A percentile compares a stretch with the other conserved stretches of the same genome.
phyloP scores from a whole-genome alignment of 37 sponge, comb jelly and placozoan species.

The Axinella damicornis region DNA sequence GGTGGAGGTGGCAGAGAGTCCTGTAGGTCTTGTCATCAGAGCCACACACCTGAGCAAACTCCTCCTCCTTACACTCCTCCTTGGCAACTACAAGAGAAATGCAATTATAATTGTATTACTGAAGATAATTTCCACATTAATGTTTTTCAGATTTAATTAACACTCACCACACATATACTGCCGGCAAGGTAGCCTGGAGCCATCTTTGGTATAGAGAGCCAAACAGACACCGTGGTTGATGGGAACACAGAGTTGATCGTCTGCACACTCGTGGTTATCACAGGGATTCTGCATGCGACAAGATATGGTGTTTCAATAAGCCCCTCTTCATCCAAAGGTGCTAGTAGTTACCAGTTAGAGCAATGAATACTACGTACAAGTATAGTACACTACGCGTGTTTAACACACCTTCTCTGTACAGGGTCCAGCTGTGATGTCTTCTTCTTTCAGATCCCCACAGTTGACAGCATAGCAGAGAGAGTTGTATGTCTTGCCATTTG shows the following conservation, averaged over 20 bases:
- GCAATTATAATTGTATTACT: too few species aligned
- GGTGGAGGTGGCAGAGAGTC: constrained; percentile 57
- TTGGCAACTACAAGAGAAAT: not conserved
- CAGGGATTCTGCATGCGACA: constrained; percentile 37
- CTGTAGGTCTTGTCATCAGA: constrained; percentile 51
- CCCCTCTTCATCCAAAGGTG: too few species aligned
- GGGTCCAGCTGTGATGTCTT: constrained; percentile 32
- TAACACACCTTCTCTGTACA: constrained; percentile 36
- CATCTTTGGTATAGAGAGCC: constrained; percentile 20
- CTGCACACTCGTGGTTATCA: not conserved
- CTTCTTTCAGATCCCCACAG: constrained; percentile 44
- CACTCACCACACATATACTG: constrained; percentile 52
- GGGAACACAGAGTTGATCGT: constrained; percentile 26
- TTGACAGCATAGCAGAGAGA: constrained; percentile 69
- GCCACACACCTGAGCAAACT: constrained; percentile 60
- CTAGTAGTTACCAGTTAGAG: too few species aligned
- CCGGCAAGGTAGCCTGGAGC: constrained; percentile 9
- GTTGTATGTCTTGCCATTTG: constrained; percentile 59
- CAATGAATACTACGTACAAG: not conserved
- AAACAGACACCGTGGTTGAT: constrained; percentile 28
- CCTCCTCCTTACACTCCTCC: not conserved
- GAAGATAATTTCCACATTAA: too few species aligned
- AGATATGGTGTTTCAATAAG: too few species aligned
- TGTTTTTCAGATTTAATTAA: too few species aligned
- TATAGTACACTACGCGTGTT: not conserved